Conservation (phyloP, 2,888 invertebrate genomes). For the Rosalia funebris region DNA sequence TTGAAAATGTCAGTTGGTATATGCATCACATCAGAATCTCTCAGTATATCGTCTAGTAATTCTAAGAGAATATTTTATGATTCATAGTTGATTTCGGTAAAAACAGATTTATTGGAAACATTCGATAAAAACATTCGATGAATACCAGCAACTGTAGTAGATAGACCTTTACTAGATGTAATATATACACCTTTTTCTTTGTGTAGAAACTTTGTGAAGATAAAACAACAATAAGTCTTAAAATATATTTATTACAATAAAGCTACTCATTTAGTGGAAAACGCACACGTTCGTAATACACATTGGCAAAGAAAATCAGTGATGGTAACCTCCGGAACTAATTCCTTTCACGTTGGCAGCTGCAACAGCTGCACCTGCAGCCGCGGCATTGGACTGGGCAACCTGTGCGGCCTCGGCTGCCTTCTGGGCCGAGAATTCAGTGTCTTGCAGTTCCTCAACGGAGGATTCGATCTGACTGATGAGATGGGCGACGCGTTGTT, state of each 20-base stretch:
- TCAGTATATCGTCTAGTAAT: no score
- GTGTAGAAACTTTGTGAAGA: no score
- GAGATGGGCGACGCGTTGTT: constrained; percentile 71
- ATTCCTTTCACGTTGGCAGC: constrained; percentile 30
- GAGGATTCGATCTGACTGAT: constrained; percentile 74
- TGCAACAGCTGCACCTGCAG: constrained; percentile 58
- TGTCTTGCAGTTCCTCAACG: constrained; percentile 75
- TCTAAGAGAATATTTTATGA: no score
- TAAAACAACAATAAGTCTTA: no score
- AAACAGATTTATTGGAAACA: no score
- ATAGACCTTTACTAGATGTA: no score
- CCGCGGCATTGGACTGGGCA: constrained; percentile 77
- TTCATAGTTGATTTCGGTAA: no score
- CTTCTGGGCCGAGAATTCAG: constrained; percentile 74
- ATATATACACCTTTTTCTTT: no score
- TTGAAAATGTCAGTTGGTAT: no score
- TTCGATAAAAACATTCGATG: no score
- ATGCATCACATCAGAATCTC: no score
- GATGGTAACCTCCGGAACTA: background rate
- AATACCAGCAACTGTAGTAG: no score
- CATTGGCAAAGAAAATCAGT: background rate
- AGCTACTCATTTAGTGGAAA: background rate
- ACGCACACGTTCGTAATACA: background rate
- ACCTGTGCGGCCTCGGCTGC: constrained; percentile 73
- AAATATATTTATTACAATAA: background rate